Base-by-base conservation (phyloP, 2,797 vertebrate species). In the Sibirionetta formosa region DNA sequence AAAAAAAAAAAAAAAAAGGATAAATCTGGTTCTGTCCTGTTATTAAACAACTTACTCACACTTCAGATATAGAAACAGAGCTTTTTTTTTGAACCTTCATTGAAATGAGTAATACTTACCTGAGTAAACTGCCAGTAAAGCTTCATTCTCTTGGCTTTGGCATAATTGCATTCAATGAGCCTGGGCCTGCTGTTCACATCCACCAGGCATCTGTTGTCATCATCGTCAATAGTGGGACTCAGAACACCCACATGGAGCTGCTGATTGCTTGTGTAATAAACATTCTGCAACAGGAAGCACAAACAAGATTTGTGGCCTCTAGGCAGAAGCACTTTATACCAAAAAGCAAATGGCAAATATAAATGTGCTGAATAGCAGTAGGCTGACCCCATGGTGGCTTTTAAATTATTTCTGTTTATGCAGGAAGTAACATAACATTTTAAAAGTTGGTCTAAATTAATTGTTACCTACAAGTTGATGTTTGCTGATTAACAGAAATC, bases 201-300 rank as follows among this genome's bases (percentile, higher is more conserved):
- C 96, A 99, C 99, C 98, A 99, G 98, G 98, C 99, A 99, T 98
- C 99, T 99, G 98, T 99, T 99, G 98, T 99, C 99, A 8, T 99
- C 99, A 0, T 99, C 99, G 2, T 99, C 99, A 4, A 99, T 90
- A 0, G 99, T 99, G 95, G 99, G 99, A 96, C 99, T 99, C 96
- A 99, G 98, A 86, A 99, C 96, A 42, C 99, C 99, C 66, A 99
- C 97, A 3, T 99, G 99, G 76, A 99, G 97, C 98, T 99, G 99
- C 98, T 99, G 99, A 56, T 98, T 98, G 95, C 98, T 99, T 33
- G 99, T 99, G 98, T 99, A 99, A 98, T 99, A 99, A 96, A 99
- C 99, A n/a, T 99, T 99, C 99, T 99, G 98, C 66, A 98, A 98
- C 82, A 92, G 94, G 90, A 94, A 97, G 88, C 89, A 94, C 76